Evolutionary conservation across 2,113 vertebrate species (phyloP), one percentile per base, ranked within the genome.

Genomic region (Petroica traversi): DNA sequence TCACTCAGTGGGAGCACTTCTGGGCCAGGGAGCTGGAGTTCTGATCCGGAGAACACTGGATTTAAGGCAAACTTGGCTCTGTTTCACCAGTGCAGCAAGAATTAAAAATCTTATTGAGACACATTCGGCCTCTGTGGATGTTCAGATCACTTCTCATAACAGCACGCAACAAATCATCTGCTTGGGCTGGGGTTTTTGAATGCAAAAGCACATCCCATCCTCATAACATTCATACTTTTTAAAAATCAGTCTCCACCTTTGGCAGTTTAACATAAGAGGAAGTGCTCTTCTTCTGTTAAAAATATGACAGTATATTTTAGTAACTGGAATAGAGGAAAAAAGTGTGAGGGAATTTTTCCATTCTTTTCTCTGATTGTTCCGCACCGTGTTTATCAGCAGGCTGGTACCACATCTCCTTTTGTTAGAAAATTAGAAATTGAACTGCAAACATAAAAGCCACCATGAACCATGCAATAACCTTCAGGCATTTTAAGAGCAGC

Each of bases 401-500:
- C 72, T 67, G 63, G 55, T 62, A 43, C 93, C 48, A 71, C 88
- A 68, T 80, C 73, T 57, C 54, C 68, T 92, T 96, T 92, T 76
- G 77, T 92, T 91, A 90, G 88, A 91, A 88, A 95, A 96, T 92
- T 92, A 97, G 89, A 97, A 96, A 96, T 97, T 85, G 91, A 88
- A 95, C 79, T 88, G 93, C 95, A 96, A 96, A 96, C 96, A 94
- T 91, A 97, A 97, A 96, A 96, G 78, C 91, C 84, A 69, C 82
- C 82, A 78, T 43, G 93, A 95, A 92, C 93, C 95, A 93, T 91
- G 95, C 93, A 97, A 95, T 97, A 97, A 97, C 97, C 97, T 97
- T 92, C 91, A 97, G 97, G 97, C 98, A 96, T 97, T 97, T 96
- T 92, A 92, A 96, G 92, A 97, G 97, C 96, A 96, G 97, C 95